Evolutionary conservation across 2,797 vertebrate species (phyloP), one percentile per base, ranked within the genome.

Genomic region (Syncerus caffer): DNA sequence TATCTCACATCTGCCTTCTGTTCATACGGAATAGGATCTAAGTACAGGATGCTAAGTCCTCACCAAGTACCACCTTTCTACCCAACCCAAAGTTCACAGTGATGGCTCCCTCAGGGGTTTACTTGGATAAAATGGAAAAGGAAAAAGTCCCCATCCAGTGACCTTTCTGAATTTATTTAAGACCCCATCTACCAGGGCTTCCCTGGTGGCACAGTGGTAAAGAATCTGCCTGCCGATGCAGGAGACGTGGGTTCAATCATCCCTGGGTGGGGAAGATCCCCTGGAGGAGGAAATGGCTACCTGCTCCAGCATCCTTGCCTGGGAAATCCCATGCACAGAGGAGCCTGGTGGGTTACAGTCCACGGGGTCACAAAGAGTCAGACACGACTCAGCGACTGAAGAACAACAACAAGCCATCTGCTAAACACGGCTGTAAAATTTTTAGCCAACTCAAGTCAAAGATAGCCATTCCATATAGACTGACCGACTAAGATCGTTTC

Each of bases 1-100:
- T 78, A 58, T 38, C 23, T 97, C 80, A 67, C 31, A 29, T 62
- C 45, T 83, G 85, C 57, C 78, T 93, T 86, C 88, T 91, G 90
- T 67, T 90, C 84, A n/a, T 15, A 74, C 5, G 57, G 42, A 60
- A 55, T 4, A 67, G 85, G 31, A 76, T 38, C 53, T 7, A 89
- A 64, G 50, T 53, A 15, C 60, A 88, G 58, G 34, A 96, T 50
- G 17, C 57, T 50, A 31, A 58, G 31, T 51, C 38, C 38, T 89
- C 85, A 80, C 51, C 89, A 85, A 60, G 88, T n/a, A 55, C 51
- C 53, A 74, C 42, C 71, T 67, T 89, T 50, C 93, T 12, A 11
- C 55, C 51, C 80, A 74, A 71, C 34, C 27, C 25, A 80, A 58
- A 12, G 64, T 62, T 92, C 42, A 95, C 1, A 96, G 38, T 5